Evolutionary conservation across 2,888 invertebrate species (phyloP), one percentile per base, ranked within the genome.

Genomic region (Acleris emargana): DNA sequence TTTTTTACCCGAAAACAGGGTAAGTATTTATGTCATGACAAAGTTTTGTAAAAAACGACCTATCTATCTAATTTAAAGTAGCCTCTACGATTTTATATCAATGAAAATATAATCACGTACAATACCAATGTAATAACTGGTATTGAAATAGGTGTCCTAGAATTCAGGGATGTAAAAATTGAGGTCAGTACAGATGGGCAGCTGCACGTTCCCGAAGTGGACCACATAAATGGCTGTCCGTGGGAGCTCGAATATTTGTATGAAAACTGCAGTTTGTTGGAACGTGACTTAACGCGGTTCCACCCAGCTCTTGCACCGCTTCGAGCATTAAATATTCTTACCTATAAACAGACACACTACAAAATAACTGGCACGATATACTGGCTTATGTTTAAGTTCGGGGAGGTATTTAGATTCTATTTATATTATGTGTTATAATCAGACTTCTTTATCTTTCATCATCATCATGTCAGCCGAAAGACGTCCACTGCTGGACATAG

Each of bases 221-320:
- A 52, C 61, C 60, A 57, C 61, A 64, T 54, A 64, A 60, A 60
- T 55, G 60, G 54, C 64, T 32, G 64, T 45, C 55, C 43, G 49
- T 50, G 53, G 38, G 53, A 55, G 50, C 25, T 50, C 50, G 57
- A 66, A 66, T 66, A 61, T 66, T 66, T 61, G 66, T 66, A 61
- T 66, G 66, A 61, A 55, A 66, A 66, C 60, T 66, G 66, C 66
- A 66, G 45, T 64, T 64, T 54, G 13, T 18, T n/a, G 22, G 55
- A 25, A 61, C 66, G 66, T 66, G 66, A 64, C 55, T 60, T 54
- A 45, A 55, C 50, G 64, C 60, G 43, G 38, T 38, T 61, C 51
- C 55, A 43, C 49, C 49, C 38, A 50, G 53, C 47, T 50, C 52
- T 63, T 43, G 20, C 42, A 50, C 43, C 7, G 60, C 64, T 60